A percentile compares a stretch with the other conserved stretches of the same genome.
Evolutionary conservation across 2,888 invertebrate species (phyloP).

Genomic region (Pilophorus perplexus): DNA sequence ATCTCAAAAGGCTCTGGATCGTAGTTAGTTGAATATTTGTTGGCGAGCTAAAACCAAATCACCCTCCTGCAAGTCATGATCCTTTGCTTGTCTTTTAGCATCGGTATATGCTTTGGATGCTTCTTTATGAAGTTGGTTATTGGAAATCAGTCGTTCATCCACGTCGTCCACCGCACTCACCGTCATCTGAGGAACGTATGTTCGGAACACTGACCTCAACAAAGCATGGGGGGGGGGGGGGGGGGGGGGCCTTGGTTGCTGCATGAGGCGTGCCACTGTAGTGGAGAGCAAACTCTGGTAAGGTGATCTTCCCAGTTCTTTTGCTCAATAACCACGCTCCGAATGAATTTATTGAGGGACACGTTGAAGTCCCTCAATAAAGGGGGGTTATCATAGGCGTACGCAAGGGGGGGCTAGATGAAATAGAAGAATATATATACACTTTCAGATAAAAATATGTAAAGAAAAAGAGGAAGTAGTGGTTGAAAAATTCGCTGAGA

Average conservation of each 20-base stretch:
- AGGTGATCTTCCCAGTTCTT: constrained; percentile 15
- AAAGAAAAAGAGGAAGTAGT: too few species aligned
- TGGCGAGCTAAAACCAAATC: neutral
- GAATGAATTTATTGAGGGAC: neutral
- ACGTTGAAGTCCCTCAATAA: neutral
- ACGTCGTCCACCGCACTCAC: neutral
- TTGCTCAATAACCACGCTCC: neutral
- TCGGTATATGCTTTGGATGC: constrained; percentile 1
- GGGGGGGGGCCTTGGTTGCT: neutral
- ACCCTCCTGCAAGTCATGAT: neutral
- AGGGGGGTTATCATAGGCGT: too few species aligned
- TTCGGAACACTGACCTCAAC: neutral
- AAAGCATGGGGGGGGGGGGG: neutral
- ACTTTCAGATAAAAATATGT: too few species aligned
- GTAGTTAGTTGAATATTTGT: neutral
- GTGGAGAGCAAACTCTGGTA: neutral
- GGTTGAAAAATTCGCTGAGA: too few species aligned
- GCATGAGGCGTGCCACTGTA: constrained; percentile 5
- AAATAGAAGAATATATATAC: too few species aligned
- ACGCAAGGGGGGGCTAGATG: too few species aligned
- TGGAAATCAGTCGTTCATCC: neutral
- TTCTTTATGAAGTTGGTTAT: neutral
- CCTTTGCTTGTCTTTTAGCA: neutral
- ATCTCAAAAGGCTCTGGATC: neutral
- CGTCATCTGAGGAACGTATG: neutral